Base-by-base conservation (phyloP, 2,888 invertebrate genomes). In the Dermolepida albohirtum region DNA sequence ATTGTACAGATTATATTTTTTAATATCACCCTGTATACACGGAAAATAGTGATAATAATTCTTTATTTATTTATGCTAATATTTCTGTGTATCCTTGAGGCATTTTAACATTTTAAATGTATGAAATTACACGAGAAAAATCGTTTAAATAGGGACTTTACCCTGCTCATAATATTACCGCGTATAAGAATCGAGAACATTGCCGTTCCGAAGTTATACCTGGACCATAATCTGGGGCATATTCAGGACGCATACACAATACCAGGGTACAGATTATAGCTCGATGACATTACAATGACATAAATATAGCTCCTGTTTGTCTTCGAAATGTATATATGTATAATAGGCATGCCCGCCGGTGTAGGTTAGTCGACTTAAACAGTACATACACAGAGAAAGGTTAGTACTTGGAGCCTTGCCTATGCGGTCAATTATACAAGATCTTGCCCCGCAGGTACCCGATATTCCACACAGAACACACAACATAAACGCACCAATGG, bases 201-300 rank as follows among this genome's bases (percentile, higher is more conserved):
- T 66, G 57, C 66, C 71, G 71, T 67, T 51, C n/a, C 49, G 49
- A 50, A 66, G 68, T 67, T 70, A 68, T 71, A 73, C 73, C 72
- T 70, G 72, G 17, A 67, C 22, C 72, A 72, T 74, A 74, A 77
- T 74, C 77, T 76, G 62, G 74, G 72, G 74, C 78, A 79, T 79
- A 80, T 34, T 80, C 79, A 76, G 78, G 79, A 66, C 64, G 43
- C 78, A 44, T 12, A 78, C 79, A 81, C 79, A 79, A 80, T 78
- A 78, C 76, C 76, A 74, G 77, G 76, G 75, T 34, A 34, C 34
- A 79, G 74, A 73, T 73, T 74, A 73, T 71, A 73, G 73, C 74
- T 70, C 78, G 80, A 80, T 80, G 81, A 81, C 82, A 81, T 81
- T 80, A 81, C 80, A 81, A 82, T 82, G 82, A 82, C 82, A 82